These are phyloP conservation scores for Crepidodera aurea DNA, from an alignment of 2,888 invertebrate species.

Conservation along the genomic window DNA sequence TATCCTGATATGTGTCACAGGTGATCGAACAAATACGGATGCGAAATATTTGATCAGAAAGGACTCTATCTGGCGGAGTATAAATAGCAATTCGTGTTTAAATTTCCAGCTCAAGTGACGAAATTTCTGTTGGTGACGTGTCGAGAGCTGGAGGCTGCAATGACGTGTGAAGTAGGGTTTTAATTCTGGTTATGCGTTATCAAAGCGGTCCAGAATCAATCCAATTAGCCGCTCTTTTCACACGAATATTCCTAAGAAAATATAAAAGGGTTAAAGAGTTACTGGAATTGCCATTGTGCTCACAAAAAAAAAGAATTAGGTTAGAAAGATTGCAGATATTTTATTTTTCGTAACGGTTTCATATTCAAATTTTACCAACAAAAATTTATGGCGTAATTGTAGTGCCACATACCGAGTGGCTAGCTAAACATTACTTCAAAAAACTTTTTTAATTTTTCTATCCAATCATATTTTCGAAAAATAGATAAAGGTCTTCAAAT, in stretches of 20 bases:
- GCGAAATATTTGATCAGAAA: slow-evolving; percentile 12
- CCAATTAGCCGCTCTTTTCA: slow-evolving; percentile 38
- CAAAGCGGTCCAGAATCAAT: slow-evolving; percentile 39
- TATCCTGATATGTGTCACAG: slow-evolving; percentile 4
- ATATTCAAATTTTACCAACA: too few relatives aligned
- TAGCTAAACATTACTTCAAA: too few relatives aligned
- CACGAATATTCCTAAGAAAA: slow-evolving; percentile 27
- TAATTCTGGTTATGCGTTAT: slow-evolving; percentile 37
- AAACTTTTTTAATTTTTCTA: too few relatives aligned
- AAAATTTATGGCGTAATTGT: too few relatives aligned
- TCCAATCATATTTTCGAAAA: too few relatives aligned
- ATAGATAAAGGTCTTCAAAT: too few relatives aligned
- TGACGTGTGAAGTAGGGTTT: slow-evolving; percentile 41
- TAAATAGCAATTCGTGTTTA: slow-evolving; percentile 38
- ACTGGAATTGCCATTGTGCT: slow-evolving; percentile 2
- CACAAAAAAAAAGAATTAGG: not conserved
- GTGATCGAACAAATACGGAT: slow-evolving; percentile 28
- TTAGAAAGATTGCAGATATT: not conserved
- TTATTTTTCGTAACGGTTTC: too few relatives aligned
- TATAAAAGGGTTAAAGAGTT: slow-evolving; percentile 5
- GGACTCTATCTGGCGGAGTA: slow-evolving; percentile 16
- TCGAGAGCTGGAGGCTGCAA: slow-evolving; percentile 25
- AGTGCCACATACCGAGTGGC: too few relatives aligned
- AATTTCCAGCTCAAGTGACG: slow-evolving; percentile 41
- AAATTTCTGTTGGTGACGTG: slow-evolving; percentile 42